Evolutionary conservation across 2,113 vertebrate genomes (phyloP).

Genomic region (Origma solitaria): DNA sequence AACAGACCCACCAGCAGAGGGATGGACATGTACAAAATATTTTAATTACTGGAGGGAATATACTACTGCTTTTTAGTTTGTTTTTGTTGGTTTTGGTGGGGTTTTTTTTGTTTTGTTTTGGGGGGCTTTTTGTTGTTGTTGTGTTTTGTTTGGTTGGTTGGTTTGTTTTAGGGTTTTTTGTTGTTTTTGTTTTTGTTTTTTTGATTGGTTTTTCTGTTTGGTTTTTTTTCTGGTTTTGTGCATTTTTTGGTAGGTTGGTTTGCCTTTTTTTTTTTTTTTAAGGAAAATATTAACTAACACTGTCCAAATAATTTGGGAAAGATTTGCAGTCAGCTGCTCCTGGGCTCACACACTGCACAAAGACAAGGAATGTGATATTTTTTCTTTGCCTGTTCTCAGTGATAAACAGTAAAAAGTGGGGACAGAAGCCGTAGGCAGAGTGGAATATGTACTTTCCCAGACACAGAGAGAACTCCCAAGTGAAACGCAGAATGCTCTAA

Average conservation of each 20-base stretch:
- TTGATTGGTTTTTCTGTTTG: too few relatives aligned
- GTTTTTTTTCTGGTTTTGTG: too few relatives aligned
- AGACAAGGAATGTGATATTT: not conserved
- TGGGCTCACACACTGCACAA: not conserved
- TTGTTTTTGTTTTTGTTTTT: too few relatives aligned
- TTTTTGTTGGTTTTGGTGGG: too few relatives aligned
- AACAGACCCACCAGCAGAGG: not conserved
- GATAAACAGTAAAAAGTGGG: not conserved
- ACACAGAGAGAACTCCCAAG: not conserved
- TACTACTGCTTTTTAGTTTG: too few relatives aligned
- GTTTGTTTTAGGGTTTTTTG: too few relatives aligned
- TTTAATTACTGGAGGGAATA: not conserved
- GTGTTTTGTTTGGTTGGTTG: too few relatives aligned
- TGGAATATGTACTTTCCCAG: not conserved
- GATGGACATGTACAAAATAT: not conserved
- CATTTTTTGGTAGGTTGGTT: too few relatives aligned
- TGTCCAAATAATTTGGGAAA: not conserved
- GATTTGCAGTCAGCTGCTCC: not conserved
- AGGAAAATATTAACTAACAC: not conserved
- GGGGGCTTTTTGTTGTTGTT: too few relatives aligned
- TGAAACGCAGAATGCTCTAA: not conserved
- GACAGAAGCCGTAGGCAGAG: not conserved
- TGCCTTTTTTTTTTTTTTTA: not conserved
- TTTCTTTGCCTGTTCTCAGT: not conserved
- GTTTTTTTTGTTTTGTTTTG: too few relatives aligned